Evolutionary conservation across 1,140 invertebrate species (phyloP), one percentile per base, ranked within the genome.

Genomic region (Penaeus indicus): DNA sequence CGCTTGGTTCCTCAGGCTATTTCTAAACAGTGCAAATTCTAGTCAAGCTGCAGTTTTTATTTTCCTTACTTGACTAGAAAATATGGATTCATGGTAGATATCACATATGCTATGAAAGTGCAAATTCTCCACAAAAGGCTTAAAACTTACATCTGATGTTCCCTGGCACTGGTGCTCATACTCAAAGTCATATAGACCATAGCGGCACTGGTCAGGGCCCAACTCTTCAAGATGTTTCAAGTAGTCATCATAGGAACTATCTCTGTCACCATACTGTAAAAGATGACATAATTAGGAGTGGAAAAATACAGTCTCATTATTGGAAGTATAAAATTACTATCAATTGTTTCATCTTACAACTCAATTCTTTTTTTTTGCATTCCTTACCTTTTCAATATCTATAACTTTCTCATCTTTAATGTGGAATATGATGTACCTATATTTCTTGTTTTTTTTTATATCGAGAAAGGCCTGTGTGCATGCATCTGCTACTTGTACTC

Each of bases 361-460:
- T n/a, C n/a, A n/a, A n/a, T n/a, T n/a, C n/a, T n/a, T n/a, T n/a
- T n/a, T n/a, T n/a, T n/a, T n/a, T 1, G 72, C 11, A 60, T 47
- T 21, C 90, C 90, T 89, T 64, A 91, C 90, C 77, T 89, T 91
- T 83, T 92, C 91, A 78, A 92, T 90, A 77, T 88, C 88, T 60
- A 92, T 92, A 77, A 86, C 90, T 82, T 91, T 90, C 93, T 98
- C 97, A 93, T 98, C 97, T 92, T 97, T 96, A 93, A 98, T 98
- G 94, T 96, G 97, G 93, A 98, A 98, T 92, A 98, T 97, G 83
- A 98, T 97, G 94, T 98, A 98, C 92, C 97, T 96, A 94, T 98
- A 97, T 92, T 98, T 98, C 94, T 98, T 98, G 93, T 98, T 97
- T 94, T 98, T 98, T 94, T 98, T 98, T 91, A 98, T 98, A 94